These are phyloP conservation scores for Calonectris borealis DNA, from an alignment of 2,113 vertebrate genomes.

Conservation along the genomic window DNA sequence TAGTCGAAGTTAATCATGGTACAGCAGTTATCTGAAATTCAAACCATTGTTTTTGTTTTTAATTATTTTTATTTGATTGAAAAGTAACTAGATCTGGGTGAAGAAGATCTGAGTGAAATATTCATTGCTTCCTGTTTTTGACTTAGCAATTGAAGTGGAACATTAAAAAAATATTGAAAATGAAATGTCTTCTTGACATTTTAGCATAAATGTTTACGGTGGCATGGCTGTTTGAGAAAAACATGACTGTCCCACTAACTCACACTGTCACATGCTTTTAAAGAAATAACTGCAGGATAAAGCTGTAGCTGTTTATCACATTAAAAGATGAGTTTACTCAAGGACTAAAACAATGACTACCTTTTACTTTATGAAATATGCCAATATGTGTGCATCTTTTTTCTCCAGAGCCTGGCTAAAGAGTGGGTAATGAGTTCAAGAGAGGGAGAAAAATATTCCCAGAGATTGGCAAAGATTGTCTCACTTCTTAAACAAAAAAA, in stretches of 20 bases:
- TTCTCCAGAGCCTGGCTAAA: not conserved
- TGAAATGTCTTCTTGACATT: conserved; percentile 5
- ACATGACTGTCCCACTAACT: not conserved
- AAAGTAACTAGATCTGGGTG: not conserved
- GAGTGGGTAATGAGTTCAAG: not conserved
- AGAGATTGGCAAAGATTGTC: not conserved
- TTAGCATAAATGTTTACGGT: not conserved
- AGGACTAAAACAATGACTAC: not conserved
- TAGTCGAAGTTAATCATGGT: not conserved
- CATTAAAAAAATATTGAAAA: conserved; percentile 22
- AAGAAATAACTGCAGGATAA: not conserved
- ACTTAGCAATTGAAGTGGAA: conserved; percentile 25
- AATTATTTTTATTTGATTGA: conserved; percentile 18
- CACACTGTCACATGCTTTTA: not conserved
- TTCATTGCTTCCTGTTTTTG: conserved; percentile 46
- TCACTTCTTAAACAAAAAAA: not conserved
- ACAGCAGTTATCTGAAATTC: not conserved
- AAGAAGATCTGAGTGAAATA: conserved; percentile 13
- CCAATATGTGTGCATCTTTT: not conserved
- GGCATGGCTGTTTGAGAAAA: not conserved
- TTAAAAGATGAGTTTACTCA: not conserved
- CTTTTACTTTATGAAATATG: not conserved
- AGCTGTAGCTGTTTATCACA: not conserved
- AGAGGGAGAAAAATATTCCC: not conserved
- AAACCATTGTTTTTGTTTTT: not conserved